Conservation (phyloP, 2,113 vertebrate genomes). For the Sciurus niger region DNA sequence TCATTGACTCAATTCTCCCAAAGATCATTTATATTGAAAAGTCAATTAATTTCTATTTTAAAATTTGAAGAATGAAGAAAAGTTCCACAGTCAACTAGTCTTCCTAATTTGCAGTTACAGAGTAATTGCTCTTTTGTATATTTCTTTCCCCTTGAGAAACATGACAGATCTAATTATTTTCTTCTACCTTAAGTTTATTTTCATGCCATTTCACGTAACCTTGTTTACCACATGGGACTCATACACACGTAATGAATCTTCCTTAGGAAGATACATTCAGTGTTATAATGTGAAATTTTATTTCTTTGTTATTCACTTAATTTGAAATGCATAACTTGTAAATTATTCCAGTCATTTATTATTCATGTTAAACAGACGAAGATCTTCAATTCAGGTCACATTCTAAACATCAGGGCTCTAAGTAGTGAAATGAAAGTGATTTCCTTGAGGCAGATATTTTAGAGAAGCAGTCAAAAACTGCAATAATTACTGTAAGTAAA, state of each 20-base stretch:
- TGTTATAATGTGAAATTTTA: conserved; percentile 74
- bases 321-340: conserved; percentile 77
- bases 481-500: conserved; percentile 44
- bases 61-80: conserved; percentile 52
- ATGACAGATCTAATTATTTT: conserved; percentile 68
- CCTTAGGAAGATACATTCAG: conserved; percentile 55
- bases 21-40: neutral
- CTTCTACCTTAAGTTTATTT: conserved; percentile 63
- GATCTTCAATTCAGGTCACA: conserved; percentile 60
- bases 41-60: neutral
- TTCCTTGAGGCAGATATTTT: conserved; percentile 53
- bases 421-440: conserved; percentile 48
- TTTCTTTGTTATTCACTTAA: conserved; percentile 77
- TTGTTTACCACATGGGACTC: conserved; percentile 61
- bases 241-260: conserved; percentile 54
- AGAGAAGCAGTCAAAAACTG: conserved; percentile 52
- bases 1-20: neutral
- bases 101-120: neutral
- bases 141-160: conserved; percentile 66
- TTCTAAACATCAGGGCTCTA: conserved; percentile 3
- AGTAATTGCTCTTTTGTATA: conserved; percentile 61
- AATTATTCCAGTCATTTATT: conserved; percentile 82
- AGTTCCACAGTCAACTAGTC: neutral
- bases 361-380: conserved; percentile 75
- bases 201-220: conserved; percentile 60